Evolutionary conservation across 2,888 invertebrate genomes (phyloP).

Genomic region (Tetropium fuscum): DNA sequence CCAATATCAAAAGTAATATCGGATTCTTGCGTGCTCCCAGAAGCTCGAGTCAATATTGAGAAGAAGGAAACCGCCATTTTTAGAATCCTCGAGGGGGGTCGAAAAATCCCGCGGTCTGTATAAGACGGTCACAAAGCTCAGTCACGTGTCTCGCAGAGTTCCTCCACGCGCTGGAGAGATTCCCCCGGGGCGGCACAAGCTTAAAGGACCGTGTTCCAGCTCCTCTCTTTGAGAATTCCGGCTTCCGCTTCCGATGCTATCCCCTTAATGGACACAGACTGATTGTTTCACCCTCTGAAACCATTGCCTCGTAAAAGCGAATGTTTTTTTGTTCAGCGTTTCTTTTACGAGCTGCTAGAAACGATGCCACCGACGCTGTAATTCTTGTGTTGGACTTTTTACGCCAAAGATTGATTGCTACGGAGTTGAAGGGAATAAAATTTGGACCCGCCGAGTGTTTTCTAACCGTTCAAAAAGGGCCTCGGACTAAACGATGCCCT

Average conservation of each 20-base stretch:
- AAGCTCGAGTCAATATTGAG: constrained; percentile 35
- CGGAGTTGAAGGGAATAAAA: constrained; percentile 32
- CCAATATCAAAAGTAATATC: constrained; percentile 31
- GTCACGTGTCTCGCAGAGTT: constrained; percentile 44
- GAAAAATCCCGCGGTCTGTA: constrained; percentile 39
- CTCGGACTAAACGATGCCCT: constrained; percentile 7
- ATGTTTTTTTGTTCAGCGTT: constrained; percentile 38
- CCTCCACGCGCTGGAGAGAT: constrained; percentile 37
- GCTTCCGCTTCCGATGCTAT: constrained; percentile 42
- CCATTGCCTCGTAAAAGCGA: constrained; percentile 46
- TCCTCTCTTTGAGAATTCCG: constrained; percentile 42
- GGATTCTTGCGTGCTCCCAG: constrained; percentile 26
- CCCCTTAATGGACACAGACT: constrained; percentile 51
- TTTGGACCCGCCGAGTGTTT: constrained; percentile 20
- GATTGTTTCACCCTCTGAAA: constrained; percentile 52
- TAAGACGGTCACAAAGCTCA: constrained; percentile 48
- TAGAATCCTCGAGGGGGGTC: constrained; percentile 38
- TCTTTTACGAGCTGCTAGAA: constrained; percentile 49
- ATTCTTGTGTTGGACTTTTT: constrained; percentile 45
- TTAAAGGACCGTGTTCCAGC: constrained; percentile 46
- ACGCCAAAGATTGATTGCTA: constrained; percentile 41
- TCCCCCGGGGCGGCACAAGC: constrained; percentile 43
- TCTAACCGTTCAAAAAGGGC: constrained; percentile 1
- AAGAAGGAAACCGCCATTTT: constrained; percentile 40
- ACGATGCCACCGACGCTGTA: constrained; percentile 44